phyloP scores from a whole-genome alignment of 2,113 vertebrate genomes.

The Callipepla squamata region DNA sequence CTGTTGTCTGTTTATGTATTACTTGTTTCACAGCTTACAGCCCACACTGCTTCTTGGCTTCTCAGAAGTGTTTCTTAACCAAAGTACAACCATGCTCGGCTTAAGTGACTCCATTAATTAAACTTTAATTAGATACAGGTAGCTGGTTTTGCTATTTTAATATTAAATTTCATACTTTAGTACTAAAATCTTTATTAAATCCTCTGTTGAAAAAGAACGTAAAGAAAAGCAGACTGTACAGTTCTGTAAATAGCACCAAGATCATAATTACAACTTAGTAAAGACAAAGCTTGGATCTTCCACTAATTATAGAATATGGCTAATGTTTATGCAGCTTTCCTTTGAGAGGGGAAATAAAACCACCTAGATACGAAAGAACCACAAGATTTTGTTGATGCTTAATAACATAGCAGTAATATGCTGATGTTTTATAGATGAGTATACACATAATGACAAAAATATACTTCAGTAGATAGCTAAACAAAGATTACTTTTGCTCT shows the following conservation, averaged over 20 bases:
- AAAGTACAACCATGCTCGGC: background rate
- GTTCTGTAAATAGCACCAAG: background rate
- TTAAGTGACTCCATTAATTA: slow-evolving; percentile 14
- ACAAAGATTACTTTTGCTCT: background rate
- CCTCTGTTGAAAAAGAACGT: background rate
- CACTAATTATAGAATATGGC: background rate
- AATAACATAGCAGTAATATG: background rate
- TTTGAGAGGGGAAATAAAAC: background rate
- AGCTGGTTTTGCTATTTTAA: background rate
- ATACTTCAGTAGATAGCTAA: background rate
- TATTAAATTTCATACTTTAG: background rate
- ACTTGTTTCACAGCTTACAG: background rate
- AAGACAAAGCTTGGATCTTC: background rate
- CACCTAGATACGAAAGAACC: background rate
- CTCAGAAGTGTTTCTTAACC: slow-evolving; percentile 37
- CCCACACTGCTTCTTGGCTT: background rate
- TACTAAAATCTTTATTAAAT: background rate
- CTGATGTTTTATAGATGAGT: background rate
- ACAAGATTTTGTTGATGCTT: background rate
- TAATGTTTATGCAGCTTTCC: background rate
- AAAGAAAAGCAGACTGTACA: background rate
- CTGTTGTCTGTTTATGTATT: background rate
- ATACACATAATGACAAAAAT: background rate
- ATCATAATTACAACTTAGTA: background rate
- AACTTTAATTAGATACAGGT: background rate